Conservation (phyloP, 2,797 vertebrate species). For the Etheostoma perlongum region DNA sequence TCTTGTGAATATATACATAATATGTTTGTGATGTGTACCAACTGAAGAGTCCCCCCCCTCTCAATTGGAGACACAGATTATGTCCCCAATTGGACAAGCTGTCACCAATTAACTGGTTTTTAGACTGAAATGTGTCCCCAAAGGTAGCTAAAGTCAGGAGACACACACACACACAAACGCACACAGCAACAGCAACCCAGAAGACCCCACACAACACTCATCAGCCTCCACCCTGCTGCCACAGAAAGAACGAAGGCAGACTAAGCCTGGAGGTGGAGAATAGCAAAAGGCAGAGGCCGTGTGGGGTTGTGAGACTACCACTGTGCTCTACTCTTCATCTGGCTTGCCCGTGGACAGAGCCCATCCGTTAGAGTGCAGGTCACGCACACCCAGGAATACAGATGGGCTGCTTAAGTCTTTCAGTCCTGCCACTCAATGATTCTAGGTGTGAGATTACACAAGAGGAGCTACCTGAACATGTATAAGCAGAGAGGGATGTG, state of each 20-base stretch:
- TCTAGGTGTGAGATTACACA: conserved; percentile 69
- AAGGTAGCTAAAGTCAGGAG: no score
- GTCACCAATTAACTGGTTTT: no score
- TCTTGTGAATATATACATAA: not conserved
- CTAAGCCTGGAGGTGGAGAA: conserved; percentile 59
- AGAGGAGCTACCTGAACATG: conserved; percentile 42
- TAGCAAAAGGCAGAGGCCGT: conserved; percentile 47
- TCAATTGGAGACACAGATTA: no score
- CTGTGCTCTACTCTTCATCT: conserved; percentile 71
- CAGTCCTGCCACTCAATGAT: conserved; percentile 71
- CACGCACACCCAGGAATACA: conserved; percentile 76
- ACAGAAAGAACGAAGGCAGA: conserved; percentile 43
- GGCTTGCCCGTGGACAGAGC: conserved; percentile 75
- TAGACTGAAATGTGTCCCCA: no score
- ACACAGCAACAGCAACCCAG: not conserved
- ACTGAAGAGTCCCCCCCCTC: not conserved
- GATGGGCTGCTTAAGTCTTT: conserved; percentile 70
- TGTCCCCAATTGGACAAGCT: no score
- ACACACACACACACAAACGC: conserved; percentile 8
- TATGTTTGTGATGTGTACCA: conserved; percentile 15
- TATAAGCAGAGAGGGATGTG: not conserved
- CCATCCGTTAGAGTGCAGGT: conserved; percentile 77
- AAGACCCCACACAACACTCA: conserved; percentile 40
- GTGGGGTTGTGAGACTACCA: conserved; percentile 47
- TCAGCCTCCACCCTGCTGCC: conserved; percentile 43